These are phyloP conservation scores for Condylostylus longicornis DNA, from an alignment of 1,140 invertebrate genomes.

Conservation along the genomic window DNA sequence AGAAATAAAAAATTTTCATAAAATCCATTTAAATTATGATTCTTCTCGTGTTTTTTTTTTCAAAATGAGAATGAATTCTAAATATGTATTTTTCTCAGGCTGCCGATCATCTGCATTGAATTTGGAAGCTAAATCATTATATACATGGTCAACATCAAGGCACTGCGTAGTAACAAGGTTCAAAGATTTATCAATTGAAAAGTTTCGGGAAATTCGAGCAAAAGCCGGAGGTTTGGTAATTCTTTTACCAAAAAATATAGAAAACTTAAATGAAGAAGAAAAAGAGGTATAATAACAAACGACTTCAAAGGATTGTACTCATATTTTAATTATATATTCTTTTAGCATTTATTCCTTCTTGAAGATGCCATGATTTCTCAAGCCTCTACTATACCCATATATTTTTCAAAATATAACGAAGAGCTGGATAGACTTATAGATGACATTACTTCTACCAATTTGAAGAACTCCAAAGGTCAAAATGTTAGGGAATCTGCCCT, in stretches of 20 bases:
- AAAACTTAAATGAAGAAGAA: constrained; percentile 45
- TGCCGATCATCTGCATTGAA: constrained; percentile 59
- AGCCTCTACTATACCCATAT: constrained; percentile 73
- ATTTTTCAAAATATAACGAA: constrained; percentile 63
- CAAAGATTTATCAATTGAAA: constrained; percentile 58
- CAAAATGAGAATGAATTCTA: neutral
- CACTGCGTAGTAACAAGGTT: constrained; percentile 71
- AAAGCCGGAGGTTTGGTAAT: constrained; percentile 76
- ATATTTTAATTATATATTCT: neutral
- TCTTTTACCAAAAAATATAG: constrained; percentile 63
- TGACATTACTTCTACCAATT: constrained; percentile 48
- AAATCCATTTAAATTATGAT: too few relatives aligned
- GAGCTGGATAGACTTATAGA: constrained; percentile 61
- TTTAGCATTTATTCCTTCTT: constrained; percentile 57
- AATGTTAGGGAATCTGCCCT: constrained; percentile 42
- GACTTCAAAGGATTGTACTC: neutral
- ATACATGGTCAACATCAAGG: constrained; percentile 69
- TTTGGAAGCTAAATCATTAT: constrained; percentile 73
- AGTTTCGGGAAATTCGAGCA: constrained; percentile 57
- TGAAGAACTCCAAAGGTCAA: constrained; percentile 30
- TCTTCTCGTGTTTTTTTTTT: too few relatives aligned
- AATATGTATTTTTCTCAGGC: constrained; percentile 37
- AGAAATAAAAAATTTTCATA: too few relatives aligned
- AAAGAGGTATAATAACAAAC: constrained; percentile 43
- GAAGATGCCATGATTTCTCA: constrained; percentile 71